phyloP scores from a whole-genome alignment of 2,797 vertebrate species.

The Sebastes oblongus region DNA sequence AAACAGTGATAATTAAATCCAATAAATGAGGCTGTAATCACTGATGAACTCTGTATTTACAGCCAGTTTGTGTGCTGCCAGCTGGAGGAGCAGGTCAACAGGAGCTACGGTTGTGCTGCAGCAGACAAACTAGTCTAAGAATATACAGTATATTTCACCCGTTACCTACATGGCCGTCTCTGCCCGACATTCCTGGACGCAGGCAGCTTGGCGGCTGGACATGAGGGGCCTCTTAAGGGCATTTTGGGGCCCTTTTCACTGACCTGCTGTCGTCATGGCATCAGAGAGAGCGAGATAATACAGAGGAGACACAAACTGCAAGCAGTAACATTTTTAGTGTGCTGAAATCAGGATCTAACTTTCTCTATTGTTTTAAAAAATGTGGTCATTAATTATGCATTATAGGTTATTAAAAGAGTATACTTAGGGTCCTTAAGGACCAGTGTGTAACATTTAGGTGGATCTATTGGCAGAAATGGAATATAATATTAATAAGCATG shows the following conservation, averaged over 20 bases:
- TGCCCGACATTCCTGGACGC: conserved; percentile 5
- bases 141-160: neutral
- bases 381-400: neutral
- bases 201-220: neutral
- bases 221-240: neutral
- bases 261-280: neutral
- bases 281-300: neutral
- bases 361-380: neutral
- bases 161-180: conserved; percentile 7
- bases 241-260: neutral
- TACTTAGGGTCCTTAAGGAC: too few relatives aligned
- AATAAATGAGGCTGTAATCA: neutral
- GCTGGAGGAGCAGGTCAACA: neutral
- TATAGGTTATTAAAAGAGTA: neutral
- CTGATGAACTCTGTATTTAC: neutral
- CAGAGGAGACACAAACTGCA: neutral
- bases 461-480: too few relatives aligned
- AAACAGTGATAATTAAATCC: neutral
- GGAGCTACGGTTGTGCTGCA: neutral
- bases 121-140: neutral
- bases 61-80: neutral
- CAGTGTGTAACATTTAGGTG: too few relatives aligned
- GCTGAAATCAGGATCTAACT: neutral
- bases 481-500: too few relatives aligned
- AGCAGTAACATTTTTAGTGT: neutral